phyloP scores from a whole-genome alignment of 2,888 invertebrate species.

The Tipula confusa region DNA sequence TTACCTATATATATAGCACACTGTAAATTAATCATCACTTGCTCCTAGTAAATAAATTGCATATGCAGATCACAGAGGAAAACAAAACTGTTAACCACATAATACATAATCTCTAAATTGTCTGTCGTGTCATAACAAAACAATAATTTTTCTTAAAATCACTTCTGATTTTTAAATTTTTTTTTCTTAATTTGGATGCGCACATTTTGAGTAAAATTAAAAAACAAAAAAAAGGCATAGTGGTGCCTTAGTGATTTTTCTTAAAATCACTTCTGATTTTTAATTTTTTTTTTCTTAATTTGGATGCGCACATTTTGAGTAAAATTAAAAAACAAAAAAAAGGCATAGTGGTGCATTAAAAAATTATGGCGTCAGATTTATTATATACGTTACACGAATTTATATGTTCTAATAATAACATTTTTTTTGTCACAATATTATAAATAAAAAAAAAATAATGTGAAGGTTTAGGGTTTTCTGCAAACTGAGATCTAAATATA shows the following conservation, averaged over 20 bases:
- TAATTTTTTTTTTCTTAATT: too few relatives aligned
- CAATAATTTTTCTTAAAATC: not conserved
- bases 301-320: not conserved
- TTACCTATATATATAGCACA: too few relatives aligned
- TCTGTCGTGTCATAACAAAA: too few relatives aligned
- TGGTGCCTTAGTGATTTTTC: not conserved
- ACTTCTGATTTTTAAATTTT: not conserved
- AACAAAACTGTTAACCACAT: too few relatives aligned
- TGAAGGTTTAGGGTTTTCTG: constrained; percentile 12
- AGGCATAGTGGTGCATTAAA: too few relatives aligned
- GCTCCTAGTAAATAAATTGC: too few relatives aligned
- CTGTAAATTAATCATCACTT: too few relatives aligned
- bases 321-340: not conserved
- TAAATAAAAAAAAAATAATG: not conserved
- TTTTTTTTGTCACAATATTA: not conserved
- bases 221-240: too few relatives aligned
- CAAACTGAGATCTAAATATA: not conserved
- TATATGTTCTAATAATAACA: not conserved
- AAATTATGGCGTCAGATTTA: not conserved
- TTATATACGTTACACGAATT: not conserved
- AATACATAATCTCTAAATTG: too few relatives aligned
- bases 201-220: not conserved
- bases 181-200: too few relatives aligned
- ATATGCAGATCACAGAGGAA: too few relatives aligned
- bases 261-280: not conserved